A percentile compares a stretch with the other conserved stretches of the same genome.
Conservation (phyloP, 2,888 invertebrate species). For the Lasiommata megera region DNA sequence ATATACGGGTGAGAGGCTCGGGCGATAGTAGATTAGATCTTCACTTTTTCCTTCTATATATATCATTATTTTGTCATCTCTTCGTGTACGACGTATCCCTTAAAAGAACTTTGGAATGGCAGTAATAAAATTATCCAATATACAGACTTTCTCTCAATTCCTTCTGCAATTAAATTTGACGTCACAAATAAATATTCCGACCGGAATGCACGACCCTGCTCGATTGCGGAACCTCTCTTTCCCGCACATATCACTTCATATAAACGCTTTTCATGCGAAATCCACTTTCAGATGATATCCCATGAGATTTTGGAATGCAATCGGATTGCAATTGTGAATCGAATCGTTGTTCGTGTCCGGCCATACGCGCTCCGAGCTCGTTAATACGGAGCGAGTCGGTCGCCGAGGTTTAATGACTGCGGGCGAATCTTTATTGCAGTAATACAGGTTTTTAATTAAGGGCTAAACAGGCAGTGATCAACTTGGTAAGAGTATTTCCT, state of each 20-base stretch:
- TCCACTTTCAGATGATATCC: conserved; percentile 3
- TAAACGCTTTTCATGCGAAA: not conserved
- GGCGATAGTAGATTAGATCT: too few species aligned
- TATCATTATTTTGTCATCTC: too few species aligned
- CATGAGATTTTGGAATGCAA: conserved; percentile 6
- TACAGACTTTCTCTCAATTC: not conserved
- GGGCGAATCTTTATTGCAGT: conserved; percentile 8
- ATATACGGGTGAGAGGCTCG: too few species aligned
- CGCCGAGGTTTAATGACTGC: conserved; percentile 8
- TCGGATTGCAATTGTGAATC: conserved; percentile 7
- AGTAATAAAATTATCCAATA: not conserved
- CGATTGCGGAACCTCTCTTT: conserved; percentile 10
- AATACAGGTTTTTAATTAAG: conserved; percentile 7
- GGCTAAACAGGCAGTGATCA: not conserved
- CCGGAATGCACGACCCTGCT: conserved; percentile 20
- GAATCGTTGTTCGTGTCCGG: not conserved
- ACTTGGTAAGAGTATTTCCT: not conserved
- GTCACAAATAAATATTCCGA: conserved; percentile 16
- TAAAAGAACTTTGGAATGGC: not conserved
- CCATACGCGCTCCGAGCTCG: not conserved
- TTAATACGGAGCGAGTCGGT: conserved; percentile 6
- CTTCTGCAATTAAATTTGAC: conserved; percentile 15
- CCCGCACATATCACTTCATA: not conserved
- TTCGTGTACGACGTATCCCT: too few species aligned
- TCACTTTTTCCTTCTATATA: too few species aligned